Conservation (phyloP, 2,113 vertebrate genomes). For the Pseudopodoces humilis region DNA sequence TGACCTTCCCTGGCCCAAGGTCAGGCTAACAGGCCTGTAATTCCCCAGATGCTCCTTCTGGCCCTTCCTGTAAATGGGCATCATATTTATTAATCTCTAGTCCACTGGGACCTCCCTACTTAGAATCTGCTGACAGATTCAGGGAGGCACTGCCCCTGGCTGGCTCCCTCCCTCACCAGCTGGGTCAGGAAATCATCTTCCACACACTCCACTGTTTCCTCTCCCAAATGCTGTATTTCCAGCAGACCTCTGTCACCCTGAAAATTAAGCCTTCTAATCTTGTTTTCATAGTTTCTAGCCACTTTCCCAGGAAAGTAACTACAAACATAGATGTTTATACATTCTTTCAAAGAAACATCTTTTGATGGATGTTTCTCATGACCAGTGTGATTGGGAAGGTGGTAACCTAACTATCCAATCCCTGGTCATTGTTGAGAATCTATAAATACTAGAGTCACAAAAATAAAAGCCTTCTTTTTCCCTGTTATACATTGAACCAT, state of each 20-base stretch:
- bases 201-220: neutral
- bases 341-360: too few species aligned
- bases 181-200: neutral
- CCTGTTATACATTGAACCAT: too few species aligned
- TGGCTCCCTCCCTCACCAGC: neutral
- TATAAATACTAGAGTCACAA: too few species aligned
- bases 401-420: too few species aligned
- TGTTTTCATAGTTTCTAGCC: too few species aligned
- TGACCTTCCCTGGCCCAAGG: neutral
- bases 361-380: too few species aligned
- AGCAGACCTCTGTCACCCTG: neutral
- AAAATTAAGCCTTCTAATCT: too few species aligned
- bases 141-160: neutral
- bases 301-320: too few species aligned
- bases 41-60: neutral
- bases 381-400: too few species aligned
- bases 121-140: neutral
- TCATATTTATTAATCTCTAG: neutral
- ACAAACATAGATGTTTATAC: too few species aligned
- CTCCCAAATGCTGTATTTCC: neutral
- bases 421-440: too few species aligned
- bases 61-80: neutral
- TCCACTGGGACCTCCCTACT: neutral
- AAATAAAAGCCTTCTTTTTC: too few species aligned
- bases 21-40: neutral